These are phyloP conservation scores for Naja naja DNA, from an alignment of 2,113 vertebrate species.

Conservation along the genomic window DNA sequence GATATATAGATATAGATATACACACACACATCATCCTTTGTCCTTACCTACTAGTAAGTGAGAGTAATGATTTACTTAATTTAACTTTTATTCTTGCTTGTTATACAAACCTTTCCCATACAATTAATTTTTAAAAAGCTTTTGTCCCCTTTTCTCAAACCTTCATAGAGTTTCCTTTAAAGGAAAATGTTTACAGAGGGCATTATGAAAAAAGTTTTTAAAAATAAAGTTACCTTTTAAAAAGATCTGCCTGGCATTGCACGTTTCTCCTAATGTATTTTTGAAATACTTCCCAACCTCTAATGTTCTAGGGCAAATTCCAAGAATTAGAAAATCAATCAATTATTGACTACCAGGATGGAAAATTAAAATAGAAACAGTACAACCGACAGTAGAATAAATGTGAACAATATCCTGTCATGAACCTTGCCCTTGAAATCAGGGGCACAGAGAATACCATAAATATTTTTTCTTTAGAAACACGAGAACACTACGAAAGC, in stretches of 20 bases:
- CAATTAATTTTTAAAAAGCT: not conserved
- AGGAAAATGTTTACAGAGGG: slow-evolving; percentile 35
- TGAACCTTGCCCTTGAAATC: not conserved
- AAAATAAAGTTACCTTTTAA: slow-evolving; percentile 34
- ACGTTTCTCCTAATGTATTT: slow-evolving; percentile 6
- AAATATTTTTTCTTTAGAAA: not conserved
- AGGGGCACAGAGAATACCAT: not conserved
- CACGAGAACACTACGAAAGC: not conserved
- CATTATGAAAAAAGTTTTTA: slow-evolving; percentile 23
- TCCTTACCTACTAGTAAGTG: not conserved
- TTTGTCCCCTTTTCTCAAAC: not conserved
- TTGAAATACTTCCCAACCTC: not conserved
- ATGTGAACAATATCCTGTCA: not conserved
- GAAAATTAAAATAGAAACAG: not conserved
- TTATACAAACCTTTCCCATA: slow-evolving; percentile 15
- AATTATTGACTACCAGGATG: not conserved
- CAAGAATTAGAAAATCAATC: not conserved
- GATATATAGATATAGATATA: not conserved
- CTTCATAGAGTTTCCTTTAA: slow-evolving; percentile 25
- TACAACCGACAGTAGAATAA: slow-evolving; percentile 1
- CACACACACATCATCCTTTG: not conserved
- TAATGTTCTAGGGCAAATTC: not conserved
- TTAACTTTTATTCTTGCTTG: not conserved
- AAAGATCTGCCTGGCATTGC: not conserved
- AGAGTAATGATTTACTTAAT: not conserved